Base-by-base conservation (phyloP, 2,113 vertebrate genomes). In the Colaptes auratus region DNA sequence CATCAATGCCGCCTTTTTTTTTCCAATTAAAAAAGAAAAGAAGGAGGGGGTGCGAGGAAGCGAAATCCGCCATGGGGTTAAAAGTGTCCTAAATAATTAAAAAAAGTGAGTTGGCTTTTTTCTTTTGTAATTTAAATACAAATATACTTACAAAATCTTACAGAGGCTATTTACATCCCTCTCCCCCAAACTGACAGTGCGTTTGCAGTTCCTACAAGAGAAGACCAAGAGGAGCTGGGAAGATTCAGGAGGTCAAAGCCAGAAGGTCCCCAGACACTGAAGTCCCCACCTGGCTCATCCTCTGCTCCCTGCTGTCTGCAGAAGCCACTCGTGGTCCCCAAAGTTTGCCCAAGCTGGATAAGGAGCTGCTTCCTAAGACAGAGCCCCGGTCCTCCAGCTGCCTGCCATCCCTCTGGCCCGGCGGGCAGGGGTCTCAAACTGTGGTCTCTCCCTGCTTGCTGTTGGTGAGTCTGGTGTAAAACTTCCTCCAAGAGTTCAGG, bases 101-200 rank as follows among this genome's bases (percentile, higher is more conserved):
- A 95, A 88, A 94, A 97, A 89, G 94, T 90, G 93, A 96, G 90
- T 1, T 52, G 50, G 23, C 50, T 25, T 52, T 78, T 92, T 96
- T 90, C 77, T 92, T 96, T 89, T 86, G 89, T 96, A 89, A 98
- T 97, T 99, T 99, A 99, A 99, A 99, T 99, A 99, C 98, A 99
- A 99, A 99, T 98, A 99, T 99, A 99, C 98, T 99, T 99, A 99
- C 98, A 99, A 99, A 98, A 98, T 98, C 97, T 98, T 98, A 99
- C 98, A 98, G 96, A 97, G 93, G 97, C 95, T 99, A 99, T 99
- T 98, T 99, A 99, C 99, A 99, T 97, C 90, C 92, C 94, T 91
- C 89, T 95, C 89, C 95, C 92, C 88, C 94, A 97, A 97, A 97
- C 89, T 96, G 86, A 95, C 92, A 86, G 69, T 23, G 94, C 31